Percentiles rank a stretch among this genome's conserved stretches.
phyloP scores from a whole-genome alignment of 2,113 vertebrate species.

The Ovibos moschatus region DNA sequence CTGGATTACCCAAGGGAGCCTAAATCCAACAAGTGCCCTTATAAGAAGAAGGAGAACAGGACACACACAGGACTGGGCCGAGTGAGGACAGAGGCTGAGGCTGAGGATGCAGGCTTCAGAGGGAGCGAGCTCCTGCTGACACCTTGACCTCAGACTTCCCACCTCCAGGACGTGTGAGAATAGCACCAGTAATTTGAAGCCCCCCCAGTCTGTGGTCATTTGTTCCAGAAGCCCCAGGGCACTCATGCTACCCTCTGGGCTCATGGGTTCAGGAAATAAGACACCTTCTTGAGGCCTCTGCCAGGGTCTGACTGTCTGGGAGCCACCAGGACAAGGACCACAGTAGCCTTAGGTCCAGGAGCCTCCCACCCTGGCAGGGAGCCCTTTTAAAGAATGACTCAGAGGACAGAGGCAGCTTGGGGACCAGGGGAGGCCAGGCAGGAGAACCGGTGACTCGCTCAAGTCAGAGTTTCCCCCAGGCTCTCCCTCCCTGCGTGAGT shows the following conservation, averaged over 20 bases:
- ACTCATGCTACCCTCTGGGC: too few species aligned
- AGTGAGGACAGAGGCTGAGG: background rate
- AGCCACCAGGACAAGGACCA: background rate
- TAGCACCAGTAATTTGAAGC: fast-evolving
- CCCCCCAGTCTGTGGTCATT: too few species aligned
- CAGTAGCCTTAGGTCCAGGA: background rate
- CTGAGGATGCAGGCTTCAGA: background rate
- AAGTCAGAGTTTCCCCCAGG: background rate
- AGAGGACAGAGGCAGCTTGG: background rate
- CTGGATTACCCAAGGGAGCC: background rate
- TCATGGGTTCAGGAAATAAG: background rate
- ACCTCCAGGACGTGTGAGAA: background rate
- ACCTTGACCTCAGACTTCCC: background rate
- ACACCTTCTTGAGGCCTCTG: background rate
- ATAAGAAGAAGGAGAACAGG: background rate
- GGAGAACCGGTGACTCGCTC: background rate
- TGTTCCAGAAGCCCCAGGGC: background rate
- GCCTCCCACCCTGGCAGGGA: background rate
- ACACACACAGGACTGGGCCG: fast-evolving
- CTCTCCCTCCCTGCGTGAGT: background rate
- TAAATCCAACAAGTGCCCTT: background rate
- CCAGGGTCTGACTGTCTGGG: background rate
- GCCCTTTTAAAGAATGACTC: background rate
- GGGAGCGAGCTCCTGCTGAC: fast-evolving
- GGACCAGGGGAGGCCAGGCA: background rate